Evolutionary conservation across 2,888 invertebrate genomes (phyloP).

Genomic region (Chromoteleia sp.): DNA sequence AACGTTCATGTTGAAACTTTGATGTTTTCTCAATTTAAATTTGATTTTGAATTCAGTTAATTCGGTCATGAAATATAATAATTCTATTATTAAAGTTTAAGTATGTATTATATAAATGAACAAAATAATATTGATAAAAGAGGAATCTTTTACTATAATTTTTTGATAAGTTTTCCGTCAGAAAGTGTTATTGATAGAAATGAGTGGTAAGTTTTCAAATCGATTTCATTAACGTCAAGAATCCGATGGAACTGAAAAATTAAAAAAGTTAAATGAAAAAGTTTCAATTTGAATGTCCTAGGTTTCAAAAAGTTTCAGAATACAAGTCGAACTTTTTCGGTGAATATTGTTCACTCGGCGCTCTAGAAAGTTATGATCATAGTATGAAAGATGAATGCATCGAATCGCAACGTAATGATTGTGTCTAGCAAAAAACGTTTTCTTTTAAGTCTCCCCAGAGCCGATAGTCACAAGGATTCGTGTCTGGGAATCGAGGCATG

Average conservation of each 20-base stretch:
- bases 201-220: no score
- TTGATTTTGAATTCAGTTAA: neutral
- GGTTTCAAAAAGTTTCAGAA: conserved; percentile 16
- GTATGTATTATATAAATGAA: no score
- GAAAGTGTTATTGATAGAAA: no score
- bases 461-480: conserved; percentile 81
- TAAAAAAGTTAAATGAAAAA: neutral
- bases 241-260: neutral
- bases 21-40: neutral
- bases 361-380: conserved; percentile 66
- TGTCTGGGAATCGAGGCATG: conserved; percentile 81
- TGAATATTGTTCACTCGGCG: conserved; percentile 3
- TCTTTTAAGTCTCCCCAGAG: conserved; percentile 81
- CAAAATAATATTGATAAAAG: no score
- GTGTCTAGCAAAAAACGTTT: conserved; percentile 81
- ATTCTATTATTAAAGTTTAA: no score
- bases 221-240: no score
- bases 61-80: no score
- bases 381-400: conserved; percentile 77
- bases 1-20: neutral
- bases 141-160: neutral
- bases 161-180: neutral
- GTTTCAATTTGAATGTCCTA: conserved; percentile 17
- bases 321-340: neutral
- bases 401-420: conserved; percentile 79